Evolutionary conservation across 1,140 invertebrate genomes (phyloP).

Genomic region (Lepidurus packardi): DNA sequence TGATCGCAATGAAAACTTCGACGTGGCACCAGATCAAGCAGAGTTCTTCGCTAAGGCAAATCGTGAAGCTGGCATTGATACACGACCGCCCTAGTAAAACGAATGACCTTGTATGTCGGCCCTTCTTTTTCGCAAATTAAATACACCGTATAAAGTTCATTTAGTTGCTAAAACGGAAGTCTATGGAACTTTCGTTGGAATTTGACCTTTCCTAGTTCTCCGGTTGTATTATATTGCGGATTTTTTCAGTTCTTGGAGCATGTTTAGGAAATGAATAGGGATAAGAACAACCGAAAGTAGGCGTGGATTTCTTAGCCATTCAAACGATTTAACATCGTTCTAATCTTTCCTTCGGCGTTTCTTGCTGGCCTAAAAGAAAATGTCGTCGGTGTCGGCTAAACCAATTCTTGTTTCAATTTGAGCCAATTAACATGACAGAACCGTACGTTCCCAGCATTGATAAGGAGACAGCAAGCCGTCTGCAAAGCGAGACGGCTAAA

Average conservation of each 20-base stretch:
- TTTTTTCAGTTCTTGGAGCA: not conserved
- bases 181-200: not conserved
- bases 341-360: not conserved
- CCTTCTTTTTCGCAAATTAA: not conserved
- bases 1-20: slow-evolving; percentile 11
- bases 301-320: not conserved
- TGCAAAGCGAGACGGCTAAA: not conserved
- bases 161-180: not conserved
- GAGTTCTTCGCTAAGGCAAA: not conserved
- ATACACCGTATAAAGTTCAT: not conserved
- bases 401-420: not conserved
- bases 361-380: not conserved
- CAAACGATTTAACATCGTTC: not conserved
- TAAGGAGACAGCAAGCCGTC: not conserved
- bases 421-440: not conserved
- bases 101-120: not conserved
- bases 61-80: not conserved
- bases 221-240: not conserved
- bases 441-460: slow-evolving; percentile 1
- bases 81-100: not conserved
- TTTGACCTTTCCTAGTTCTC: not conserved
- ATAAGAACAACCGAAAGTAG: not conserved
- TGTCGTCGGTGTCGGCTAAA: not conserved
- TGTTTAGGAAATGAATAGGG: not conserved
- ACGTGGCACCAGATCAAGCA: not conserved